Percentiles rank a stretch among this genome's conserved stretches.
Evolutionary conservation across 2,797 vertebrate species (phyloP).

Genomic region (Todus mexicanus): DNA sequence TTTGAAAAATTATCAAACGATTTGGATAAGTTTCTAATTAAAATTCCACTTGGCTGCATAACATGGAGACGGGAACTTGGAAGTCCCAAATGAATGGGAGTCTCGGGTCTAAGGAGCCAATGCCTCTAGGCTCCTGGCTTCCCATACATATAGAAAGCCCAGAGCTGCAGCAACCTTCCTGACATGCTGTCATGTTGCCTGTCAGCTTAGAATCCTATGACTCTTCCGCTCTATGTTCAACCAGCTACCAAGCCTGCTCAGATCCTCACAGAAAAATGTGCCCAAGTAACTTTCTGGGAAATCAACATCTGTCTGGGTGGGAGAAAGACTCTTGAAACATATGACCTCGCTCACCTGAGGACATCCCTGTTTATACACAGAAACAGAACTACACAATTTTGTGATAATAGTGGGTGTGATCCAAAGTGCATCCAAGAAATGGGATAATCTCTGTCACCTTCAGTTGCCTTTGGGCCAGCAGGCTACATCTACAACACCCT

Average conservation of each 20-base stretch:
- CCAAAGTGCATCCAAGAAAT: background rate
- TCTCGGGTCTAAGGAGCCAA: background rate
- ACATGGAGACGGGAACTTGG: background rate
- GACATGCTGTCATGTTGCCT: background rate
- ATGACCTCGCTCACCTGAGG: background rate
- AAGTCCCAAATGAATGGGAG: slow-evolving; percentile 17
- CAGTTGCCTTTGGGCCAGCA: background rate
- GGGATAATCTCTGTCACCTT: background rate
- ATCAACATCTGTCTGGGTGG: background rate
- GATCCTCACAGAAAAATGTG: background rate
- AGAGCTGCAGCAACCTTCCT: background rate
- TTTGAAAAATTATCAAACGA: slow-evolving; percentile 37
- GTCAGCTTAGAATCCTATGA: background rate
- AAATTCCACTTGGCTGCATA: slow-evolving; percentile 17
- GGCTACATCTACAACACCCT: background rate
- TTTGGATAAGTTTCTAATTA: slow-evolving; percentile 10
- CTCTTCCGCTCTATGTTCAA: background rate
- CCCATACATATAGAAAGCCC: background rate
- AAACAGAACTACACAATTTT: background rate
- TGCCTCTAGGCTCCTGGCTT: background rate
- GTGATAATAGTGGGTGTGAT: background rate
- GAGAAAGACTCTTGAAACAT: background rate
- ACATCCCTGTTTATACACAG: background rate
- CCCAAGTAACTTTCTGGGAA: background rate
- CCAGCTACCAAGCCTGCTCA: background rate